phyloP scores from a whole-genome alignment of 92 coral and sea anemone species.

The Parazoanthus atlanticus region DNA sequence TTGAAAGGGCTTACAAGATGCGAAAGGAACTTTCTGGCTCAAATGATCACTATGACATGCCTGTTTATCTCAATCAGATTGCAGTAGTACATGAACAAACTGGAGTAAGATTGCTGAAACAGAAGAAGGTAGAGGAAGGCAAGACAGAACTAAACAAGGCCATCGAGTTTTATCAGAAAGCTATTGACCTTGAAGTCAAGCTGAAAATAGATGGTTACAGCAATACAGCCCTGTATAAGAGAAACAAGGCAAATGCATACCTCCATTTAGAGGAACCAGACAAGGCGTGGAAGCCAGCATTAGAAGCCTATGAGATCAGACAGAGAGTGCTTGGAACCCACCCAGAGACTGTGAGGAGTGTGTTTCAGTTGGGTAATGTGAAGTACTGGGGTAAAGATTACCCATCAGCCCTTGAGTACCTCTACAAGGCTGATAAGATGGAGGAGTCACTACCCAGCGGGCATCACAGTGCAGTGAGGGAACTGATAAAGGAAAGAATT shows the following conservation, averaged over 20 bases:
- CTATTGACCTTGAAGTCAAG: slow-evolving; percentile 56
- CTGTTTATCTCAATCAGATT: slow-evolving; percentile 67
- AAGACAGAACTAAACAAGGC: slow-evolving; percentile 53
- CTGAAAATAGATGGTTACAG: slow-evolving; percentile 56
- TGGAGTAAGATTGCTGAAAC: slow-evolving; percentile 4
- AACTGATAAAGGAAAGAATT: slow-evolving; percentile 27
- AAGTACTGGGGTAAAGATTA: slow-evolving; percentile 46
- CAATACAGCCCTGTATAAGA: slow-evolving; percentile 59
- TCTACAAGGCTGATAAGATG: slow-evolving; percentile 67
- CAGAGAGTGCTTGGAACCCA: slow-evolving; percentile 49
- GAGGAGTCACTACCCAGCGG: slow-evolving; percentile 59
- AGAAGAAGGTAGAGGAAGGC: not conserved
- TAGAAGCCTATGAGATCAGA: slow-evolving; percentile 58
- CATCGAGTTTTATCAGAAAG: slow-evolving; percentile 49
- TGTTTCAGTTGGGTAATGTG: slow-evolving; percentile 63
- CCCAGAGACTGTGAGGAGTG: slow-evolving; percentile 68
- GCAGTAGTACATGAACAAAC: slow-evolving; percentile 54
- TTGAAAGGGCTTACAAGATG: no score
- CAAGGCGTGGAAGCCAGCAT: slow-evolving; percentile 58
- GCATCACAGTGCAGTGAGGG: slow-evolving; percentile 64
- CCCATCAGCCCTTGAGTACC: slow-evolving; percentile 49
- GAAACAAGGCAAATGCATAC: slow-evolving; percentile 73
- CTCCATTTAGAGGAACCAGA: slow-evolving; percentile 44
- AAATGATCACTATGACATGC: slow-evolving; percentile 62
- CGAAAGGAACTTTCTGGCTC: slow-evolving; percentile 42